Percentiles rank a stretch among this genome's conserved stretches.
Evolutionary conservation across 2,113 vertebrate genomes (phyloP).

Genomic region (Ceuthmochares aereus): DNA sequence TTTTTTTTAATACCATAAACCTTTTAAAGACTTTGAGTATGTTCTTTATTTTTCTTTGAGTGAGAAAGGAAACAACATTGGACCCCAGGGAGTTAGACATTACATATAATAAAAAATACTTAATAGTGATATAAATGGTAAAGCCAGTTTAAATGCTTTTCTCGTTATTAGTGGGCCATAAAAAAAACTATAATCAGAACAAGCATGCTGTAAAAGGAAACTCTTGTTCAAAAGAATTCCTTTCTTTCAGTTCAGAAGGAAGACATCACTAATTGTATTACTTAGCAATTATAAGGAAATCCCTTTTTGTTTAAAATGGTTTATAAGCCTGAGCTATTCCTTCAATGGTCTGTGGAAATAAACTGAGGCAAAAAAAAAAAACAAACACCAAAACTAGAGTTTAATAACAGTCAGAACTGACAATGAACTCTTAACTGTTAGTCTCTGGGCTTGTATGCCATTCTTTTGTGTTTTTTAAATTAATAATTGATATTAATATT

Average conservation of each 20-base stretch:
- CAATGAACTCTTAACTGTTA: not conserved
- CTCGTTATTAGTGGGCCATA: not conserved
- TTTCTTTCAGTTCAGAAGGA: slow-evolving; percentile 22
- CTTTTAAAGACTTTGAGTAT: not conserved
- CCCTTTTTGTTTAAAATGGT: slow-evolving; percentile 36
- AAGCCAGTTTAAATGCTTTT: slow-evolving; percentile 13
- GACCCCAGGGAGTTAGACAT: not conserved
- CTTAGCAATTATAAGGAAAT: slow-evolving; percentile 47
- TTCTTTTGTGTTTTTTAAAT: not conserved
- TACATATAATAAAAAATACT: not conserved
- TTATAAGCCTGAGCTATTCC: slow-evolving; percentile 47
- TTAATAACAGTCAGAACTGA: not conserved
- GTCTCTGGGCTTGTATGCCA: not conserved
- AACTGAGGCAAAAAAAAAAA: not conserved
- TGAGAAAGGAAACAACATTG: not conserved
- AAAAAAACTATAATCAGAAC: slow-evolving; percentile 5
- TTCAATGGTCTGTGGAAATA: slow-evolving; percentile 24
- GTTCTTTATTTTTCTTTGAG: not conserved
- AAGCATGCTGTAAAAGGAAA: slow-evolving; percentile 5
- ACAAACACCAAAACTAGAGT: not conserved
- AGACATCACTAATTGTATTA: slow-evolving; percentile 27
- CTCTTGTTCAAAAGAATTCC: slow-evolving; percentile 10
- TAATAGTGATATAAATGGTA: not conserved
- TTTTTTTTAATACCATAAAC: not conserved
- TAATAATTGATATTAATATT: not conserved